Percentiles rank a stretch among this genome's conserved stretches.
phyloP scores from a whole-genome alignment of 2,113 vertebrate genomes.

The Sinocyclocheilus maitianheensis region DNA sequence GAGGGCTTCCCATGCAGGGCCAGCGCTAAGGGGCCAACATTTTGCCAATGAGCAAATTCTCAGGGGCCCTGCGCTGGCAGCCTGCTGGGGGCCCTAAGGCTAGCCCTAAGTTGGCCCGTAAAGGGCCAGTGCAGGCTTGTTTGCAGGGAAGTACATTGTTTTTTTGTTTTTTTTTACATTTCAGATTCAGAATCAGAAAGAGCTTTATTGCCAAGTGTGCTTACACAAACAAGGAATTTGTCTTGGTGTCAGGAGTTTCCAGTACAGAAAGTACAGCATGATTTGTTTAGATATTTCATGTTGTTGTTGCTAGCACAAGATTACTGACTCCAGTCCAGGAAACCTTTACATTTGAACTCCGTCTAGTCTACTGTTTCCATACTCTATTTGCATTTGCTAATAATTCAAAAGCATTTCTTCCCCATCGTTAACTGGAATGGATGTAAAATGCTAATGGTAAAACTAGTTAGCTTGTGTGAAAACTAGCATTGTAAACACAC shows the following conservation, averaged over 20 bases:
- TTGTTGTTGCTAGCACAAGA: neutral
- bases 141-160: no score
- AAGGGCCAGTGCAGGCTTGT: no score
- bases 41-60: no score
- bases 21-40: no score
- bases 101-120: no score
- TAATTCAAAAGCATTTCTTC: neutral
- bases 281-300: neutral
- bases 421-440: neutral
- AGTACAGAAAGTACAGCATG: neutral
- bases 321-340: neutral
- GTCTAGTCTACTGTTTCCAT: neutral
- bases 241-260: no score
- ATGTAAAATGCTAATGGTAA: neutral
- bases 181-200: neutral
- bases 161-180: neutral
- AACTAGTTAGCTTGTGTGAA: neutral
- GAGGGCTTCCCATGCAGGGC: no score
- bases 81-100: no score
- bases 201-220: no score
- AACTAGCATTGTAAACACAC: neutral
- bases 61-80: no score
- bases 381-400: neutral
- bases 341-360: neutral
- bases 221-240: no score